phyloP scores from a whole-genome alignment of 2,888 invertebrate genomes.

The Drosophila tripunctata region DNA sequence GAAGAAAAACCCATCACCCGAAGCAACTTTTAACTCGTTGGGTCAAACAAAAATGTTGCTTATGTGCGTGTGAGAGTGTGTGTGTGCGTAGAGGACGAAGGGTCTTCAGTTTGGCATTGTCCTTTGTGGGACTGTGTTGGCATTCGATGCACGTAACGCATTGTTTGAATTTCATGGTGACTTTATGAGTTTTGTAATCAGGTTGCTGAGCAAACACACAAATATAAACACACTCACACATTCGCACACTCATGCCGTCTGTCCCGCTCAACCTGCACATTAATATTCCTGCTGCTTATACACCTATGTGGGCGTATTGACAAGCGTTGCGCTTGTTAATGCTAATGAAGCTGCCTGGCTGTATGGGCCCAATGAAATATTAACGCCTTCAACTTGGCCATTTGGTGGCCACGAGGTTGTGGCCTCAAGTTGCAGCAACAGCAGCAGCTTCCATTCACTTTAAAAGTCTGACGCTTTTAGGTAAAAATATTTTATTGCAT shows the following conservation, averaged over 20 bases:
- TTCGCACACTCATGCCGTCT: constrained; percentile 25
- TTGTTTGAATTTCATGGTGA: constrained; percentile 81
- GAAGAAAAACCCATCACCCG: constrained; percentile 1
- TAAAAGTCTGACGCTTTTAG: constrained; percentile 36
- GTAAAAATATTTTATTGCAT: constrained; percentile 64
- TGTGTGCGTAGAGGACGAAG: constrained; percentile 14
- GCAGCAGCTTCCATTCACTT: constrained; percentile 46
- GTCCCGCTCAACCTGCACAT: constrained; percentile 55
- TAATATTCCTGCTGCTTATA: constrained; percentile 48
- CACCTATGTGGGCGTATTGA: constrained; percentile 51
- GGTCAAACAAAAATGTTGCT: constrained; percentile 71
- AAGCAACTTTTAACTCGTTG: constrained; percentile 61
- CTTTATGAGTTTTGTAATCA: constrained; percentile 80
- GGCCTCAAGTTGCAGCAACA: constrained; percentile 25
- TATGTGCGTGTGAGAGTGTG: constrained; percentile 57
- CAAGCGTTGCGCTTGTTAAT: constrained; percentile 60
- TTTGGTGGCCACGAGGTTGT: constrained; percentile 42
- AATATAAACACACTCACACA: constrained; percentile 26
- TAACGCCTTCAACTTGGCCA: constrained; percentile 36
- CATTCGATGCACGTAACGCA: constrained; percentile 76
- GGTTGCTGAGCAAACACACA: constrained; percentile 64
- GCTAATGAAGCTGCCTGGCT: constrained; percentile 64
- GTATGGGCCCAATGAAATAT: constrained; percentile 44
- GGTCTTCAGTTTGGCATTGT: constrained; percentile 26
- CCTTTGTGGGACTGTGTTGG: constrained; percentile 40